phyloP scores from a whole-genome alignment of 2,797 vertebrate species.

The Smutsia gigantea region DNA sequence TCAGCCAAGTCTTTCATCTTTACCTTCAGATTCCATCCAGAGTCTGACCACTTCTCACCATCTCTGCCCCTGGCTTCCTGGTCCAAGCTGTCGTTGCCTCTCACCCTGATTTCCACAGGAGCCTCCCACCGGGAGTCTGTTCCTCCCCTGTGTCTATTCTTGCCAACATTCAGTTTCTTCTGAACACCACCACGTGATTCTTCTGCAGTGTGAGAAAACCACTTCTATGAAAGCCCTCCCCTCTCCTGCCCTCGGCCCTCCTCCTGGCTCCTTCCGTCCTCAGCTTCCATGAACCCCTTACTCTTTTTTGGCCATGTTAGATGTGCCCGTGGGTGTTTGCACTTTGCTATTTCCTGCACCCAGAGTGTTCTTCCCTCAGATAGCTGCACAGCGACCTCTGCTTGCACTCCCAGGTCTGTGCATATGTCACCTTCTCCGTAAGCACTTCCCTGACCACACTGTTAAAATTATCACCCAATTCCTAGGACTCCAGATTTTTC shows the following conservation, averaged over 20 bases:
- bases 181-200: neutral
- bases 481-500: neutral
- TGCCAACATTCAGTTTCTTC: neutral
- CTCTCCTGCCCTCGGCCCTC: neutral
- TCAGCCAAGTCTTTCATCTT: neutral
- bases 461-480: neutral
- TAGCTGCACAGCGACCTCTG: neutral
- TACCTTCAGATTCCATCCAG: neutral
- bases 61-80: neutral
- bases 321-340: neutral
- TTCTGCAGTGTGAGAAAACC: neutral
- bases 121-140: neutral
- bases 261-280: too few relatives aligned
- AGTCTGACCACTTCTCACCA: neutral
- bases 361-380: neutral
- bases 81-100: neutral
- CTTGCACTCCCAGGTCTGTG: neutral
- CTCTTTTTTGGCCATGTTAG: neutral
- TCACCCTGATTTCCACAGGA: neutral
- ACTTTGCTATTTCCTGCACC: neutral
- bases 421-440: neutral
- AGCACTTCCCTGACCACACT: neutral
- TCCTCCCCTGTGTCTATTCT: neutral
- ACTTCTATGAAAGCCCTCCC: neutral
- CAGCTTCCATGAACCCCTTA: neutral